Evolutionary conservation across 2,113 vertebrate genomes (phyloP), one percentile per base, ranked within the genome.

Genomic region (Passer domesticus): DNA sequence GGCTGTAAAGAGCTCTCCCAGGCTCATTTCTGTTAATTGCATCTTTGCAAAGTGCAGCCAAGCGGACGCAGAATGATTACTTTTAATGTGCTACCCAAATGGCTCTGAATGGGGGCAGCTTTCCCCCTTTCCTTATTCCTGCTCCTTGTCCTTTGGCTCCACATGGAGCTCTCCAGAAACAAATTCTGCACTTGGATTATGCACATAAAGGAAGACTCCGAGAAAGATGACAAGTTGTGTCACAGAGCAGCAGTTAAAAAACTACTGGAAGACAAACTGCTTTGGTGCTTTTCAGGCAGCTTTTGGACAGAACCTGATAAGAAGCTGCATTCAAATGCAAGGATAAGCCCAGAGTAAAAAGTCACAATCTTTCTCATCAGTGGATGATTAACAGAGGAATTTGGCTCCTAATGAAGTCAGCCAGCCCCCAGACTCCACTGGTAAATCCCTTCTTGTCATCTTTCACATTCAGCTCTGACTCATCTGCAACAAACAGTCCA

Each of bases 381-480:
- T 25, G 27, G 67, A 74, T 79, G 81, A 95, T 83, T 91, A 95
- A 92, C 24, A 43, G 43, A 82, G 55, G 75, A 88, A 83, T 91
- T 46, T 2, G 2, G 72, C n/a, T 95, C 64, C 85, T 60, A 82
- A 60, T 49, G 28, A 77, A 88, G 33, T 47, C 59, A 92, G 35
- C 14, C 68, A 88, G 79, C 79, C 75, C 91, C 72, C 43, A 76
- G 82, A 90, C 87, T 90, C 68, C 64, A 25, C 35, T 18, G 47
- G 39, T 90, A 88, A 83, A 88, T 83, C 75, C 78, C 72, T 81
- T 69, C 77, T 82, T 69, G 79, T 77, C 87, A 81, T 80, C 67
- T 53, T 39, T 67, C 63, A 52, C 79, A 76, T 80, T 94, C 55
- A 84, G 43, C 74, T 85, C 87, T 92, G 93, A 87, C 79, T 95